Percentiles rank a stretch among this genome's conserved stretches.
These are phyloP conservation scores for Harpegnathos saltator DNA, from an alignment of 1,140 invertebrate species.

Conservation along the genomic window DNA sequence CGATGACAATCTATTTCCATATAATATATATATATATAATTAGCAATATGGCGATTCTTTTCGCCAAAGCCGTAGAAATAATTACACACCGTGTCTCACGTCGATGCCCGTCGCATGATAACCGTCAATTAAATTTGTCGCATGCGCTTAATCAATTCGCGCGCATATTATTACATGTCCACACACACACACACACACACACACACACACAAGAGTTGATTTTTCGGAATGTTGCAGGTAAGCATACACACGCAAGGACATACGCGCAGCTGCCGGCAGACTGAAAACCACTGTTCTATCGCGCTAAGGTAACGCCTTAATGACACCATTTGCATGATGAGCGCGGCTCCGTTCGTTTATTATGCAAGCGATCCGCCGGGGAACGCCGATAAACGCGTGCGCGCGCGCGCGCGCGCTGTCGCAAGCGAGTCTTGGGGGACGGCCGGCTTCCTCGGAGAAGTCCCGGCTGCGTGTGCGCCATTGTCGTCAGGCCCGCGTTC, in stretches of 20 bases:
- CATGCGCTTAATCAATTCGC: too few relatives aligned
- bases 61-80: too few relatives aligned
- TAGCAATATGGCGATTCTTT: too few relatives aligned
- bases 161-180: too few relatives aligned
- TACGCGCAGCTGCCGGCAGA: not conserved
- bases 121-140: too few relatives aligned
- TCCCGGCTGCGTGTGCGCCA: not conserved
- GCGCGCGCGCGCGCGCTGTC: slow-evolving; percentile 8
- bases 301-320: slow-evolving; percentile 23
- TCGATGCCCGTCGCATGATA: too few relatives aligned
- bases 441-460: slow-evolving; percentile 1
- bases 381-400: slow-evolving; percentile 3
- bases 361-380: slow-evolving; percentile 11
- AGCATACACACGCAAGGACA: not conserved
- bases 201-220: too few relatives aligned
- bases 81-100: too few relatives aligned
- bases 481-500: slow-evolving; percentile 31
- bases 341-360: not conserved
- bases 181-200: too few relatives aligned
- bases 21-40: too few relatives aligned
- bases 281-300: slow-evolving; percentile 19
- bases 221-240: slow-evolving; percentile 35
- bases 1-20: too few relatives aligned
- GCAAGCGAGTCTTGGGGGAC: too few relatives aligned
- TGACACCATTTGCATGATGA: slow-evolving; percentile 7